phyloP scores from a whole-genome alignment of 2,113 vertebrate species.

The Oryzias melastigma region DNA sequence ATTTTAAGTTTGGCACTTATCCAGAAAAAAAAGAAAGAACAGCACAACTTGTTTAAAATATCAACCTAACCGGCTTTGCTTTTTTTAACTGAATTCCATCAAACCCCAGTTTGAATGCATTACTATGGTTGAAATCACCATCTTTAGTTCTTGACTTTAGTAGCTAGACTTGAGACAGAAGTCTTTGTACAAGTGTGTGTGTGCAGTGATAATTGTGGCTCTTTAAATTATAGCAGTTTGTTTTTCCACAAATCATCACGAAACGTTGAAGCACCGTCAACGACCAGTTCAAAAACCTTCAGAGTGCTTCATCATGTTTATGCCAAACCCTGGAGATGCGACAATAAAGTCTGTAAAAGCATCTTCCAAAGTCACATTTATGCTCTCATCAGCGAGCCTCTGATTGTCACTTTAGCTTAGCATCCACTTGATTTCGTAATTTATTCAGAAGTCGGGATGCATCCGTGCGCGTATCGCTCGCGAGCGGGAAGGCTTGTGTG shows the following conservation, averaged over 20 bases:
- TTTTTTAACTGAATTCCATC: too few species aligned
- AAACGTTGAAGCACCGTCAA: neutral
- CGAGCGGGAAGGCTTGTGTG: constrained; percentile 15
- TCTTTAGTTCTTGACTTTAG: too few species aligned
- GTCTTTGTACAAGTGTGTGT: too few species aligned
- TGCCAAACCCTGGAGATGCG: constrained; percentile 10
- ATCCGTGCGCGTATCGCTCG: constrained; percentile 25
- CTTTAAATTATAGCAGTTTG: too few species aligned
- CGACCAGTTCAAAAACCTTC: neutral
- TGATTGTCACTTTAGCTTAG: constrained; percentile 58
- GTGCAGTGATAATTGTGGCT: too few species aligned
- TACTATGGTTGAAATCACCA: too few species aligned
- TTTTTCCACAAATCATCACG: neutral
- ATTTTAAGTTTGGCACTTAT: too few species aligned
- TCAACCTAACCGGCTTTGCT: too few species aligned
- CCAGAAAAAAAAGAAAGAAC: too few species aligned
- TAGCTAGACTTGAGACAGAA: too few species aligned
- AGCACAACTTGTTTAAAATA: too few species aligned
- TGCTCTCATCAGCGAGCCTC: constrained; percentile 48
- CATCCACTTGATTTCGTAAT: constrained; percentile 79
- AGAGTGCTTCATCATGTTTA: constrained; percentile 5
- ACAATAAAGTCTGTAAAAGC: constrained; percentile 25
- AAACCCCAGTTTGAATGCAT: too few species aligned
- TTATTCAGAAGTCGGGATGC: constrained; percentile 85
- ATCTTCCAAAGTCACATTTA: constrained; percentile 46